These are phyloP conservation scores for Falco rusticolus DNA, from an alignment of 2,797 vertebrate genomes.

Conservation along the genomic window DNA sequence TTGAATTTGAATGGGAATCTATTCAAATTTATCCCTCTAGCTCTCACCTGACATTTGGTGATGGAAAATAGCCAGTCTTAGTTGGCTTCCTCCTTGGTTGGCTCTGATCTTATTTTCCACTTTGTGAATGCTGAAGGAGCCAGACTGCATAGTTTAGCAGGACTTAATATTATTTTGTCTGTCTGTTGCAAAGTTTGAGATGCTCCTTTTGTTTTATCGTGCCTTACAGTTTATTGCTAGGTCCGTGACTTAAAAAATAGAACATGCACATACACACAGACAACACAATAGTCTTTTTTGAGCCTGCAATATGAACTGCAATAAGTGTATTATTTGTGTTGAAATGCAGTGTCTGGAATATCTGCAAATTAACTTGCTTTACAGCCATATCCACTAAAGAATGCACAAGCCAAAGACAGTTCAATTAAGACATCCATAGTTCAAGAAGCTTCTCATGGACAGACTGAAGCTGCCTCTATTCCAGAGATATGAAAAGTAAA, in stretches of 20 bases:
- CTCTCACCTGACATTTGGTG: conserved; percentile 21
- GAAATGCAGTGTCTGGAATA: not conserved
- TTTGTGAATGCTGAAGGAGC: not conserved
- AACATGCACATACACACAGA: no score
- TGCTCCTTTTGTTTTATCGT: not conserved
- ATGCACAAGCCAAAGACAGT: not conserved
- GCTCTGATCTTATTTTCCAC: conserved; percentile 34
- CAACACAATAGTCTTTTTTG: not conserved
- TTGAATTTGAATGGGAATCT: not conserved
- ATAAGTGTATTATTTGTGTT: not conserved
- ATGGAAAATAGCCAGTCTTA: conserved; percentile 36
- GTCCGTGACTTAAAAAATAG: not conserved
- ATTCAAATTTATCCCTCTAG: not conserved
- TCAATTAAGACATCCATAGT: not conserved
- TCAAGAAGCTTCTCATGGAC: not conserved
- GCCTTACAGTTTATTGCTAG: not conserved
- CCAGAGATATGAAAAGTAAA: not conserved
- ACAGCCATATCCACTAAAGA: not conserved
- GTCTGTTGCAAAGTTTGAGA: not conserved
- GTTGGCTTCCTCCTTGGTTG: not conserved
- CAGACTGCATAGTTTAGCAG: not conserved
- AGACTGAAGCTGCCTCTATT: not conserved
- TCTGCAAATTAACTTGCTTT: not conserved
- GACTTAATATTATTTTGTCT: not conserved
- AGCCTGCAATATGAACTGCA: not conserved